Percentiles rank a stretch among this genome's conserved stretches.
Evolutionary conservation across 2,113 vertebrate species (phyloP).

Genomic region (Amphilophus citrinellus): DNA sequence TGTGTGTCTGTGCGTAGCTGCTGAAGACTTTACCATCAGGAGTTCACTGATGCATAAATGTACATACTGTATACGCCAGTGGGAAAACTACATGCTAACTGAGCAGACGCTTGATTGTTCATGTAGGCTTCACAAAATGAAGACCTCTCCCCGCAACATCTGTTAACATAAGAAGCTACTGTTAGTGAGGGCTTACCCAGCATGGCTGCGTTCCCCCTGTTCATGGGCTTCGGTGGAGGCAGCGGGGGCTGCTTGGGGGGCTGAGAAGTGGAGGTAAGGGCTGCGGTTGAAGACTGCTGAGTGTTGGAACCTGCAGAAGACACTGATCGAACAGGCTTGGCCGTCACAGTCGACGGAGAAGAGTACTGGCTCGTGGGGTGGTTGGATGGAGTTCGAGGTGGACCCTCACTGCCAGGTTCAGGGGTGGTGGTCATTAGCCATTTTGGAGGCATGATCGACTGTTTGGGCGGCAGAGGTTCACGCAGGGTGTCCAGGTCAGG

Average conservation of each 20-base stretch:
- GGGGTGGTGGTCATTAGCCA: conserved; percentile 86
- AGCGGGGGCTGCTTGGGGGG: conserved; percentile 68
- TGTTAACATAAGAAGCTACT: neutral
- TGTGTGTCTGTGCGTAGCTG: conserved; percentile 9
- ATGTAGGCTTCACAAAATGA: neutral
- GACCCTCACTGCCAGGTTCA: conserved; percentile 80
- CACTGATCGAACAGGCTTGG: conserved; percentile 84
- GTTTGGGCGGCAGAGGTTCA: conserved; percentile 84
- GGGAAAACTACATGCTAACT: conserved; percentile 30
- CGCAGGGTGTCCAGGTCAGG: conserved; percentile 84
- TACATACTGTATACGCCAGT: conserved; percentile 18
- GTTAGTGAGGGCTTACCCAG: conserved; percentile 85
- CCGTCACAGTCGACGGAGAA: conserved; percentile 65
- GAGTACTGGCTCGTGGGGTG: conserved; percentile 70
- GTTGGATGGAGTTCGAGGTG: conserved; percentile 71
- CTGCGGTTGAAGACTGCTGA: conserved; percentile 63
- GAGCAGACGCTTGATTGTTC: conserved; percentile 18
- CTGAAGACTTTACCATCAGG: conserved; percentile 20
- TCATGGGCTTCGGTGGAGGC: conserved; percentile 94
- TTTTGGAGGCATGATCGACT: conserved; percentile 89
- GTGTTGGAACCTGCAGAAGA: conserved; percentile 79
- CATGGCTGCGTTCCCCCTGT: conserved; percentile 88
- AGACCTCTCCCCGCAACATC: neutral
- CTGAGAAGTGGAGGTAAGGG: conserved; percentile 72
- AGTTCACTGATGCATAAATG: conserved; percentile 48